Conservation (phyloP, 2,888 invertebrate genomes). For the Electrophaes corylata region DNA sequence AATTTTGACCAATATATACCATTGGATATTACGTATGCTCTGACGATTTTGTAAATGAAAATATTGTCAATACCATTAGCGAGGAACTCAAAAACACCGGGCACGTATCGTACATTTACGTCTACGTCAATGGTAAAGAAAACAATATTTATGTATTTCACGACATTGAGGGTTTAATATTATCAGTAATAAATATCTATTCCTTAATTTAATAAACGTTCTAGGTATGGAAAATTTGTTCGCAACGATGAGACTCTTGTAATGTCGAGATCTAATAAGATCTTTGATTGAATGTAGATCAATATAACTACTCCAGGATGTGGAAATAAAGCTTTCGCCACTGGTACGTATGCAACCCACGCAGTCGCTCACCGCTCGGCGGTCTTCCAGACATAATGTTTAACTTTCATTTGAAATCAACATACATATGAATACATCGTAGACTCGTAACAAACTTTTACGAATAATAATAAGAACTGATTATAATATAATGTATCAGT, state of each 20-base stretch:
- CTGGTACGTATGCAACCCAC: conserved; percentile 67
- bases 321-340: conserved; percentile 58
- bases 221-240: conserved; percentile 71
- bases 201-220: conserved; percentile 56
- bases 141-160: too few species aligned
- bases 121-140: conserved; percentile 76
- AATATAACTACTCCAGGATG: conserved; percentile 72
- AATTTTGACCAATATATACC: conserved; percentile 71
- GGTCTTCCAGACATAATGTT: conserved; percentile 1
- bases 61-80: conserved; percentile 56
- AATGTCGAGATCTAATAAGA: conserved; percentile 50
- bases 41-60: conserved; percentile 63
- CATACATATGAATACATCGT: conserved; percentile 17
- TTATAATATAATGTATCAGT: too few species aligned
- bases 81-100: conserved; percentile 67
- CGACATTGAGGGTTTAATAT: neutral
- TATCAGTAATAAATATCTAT: conserved; percentile 2
- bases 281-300: conserved; percentile 78
- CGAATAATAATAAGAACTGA: conserved; percentile 27
- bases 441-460: conserved; percentile 9
- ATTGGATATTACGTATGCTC: conserved; percentile 85
- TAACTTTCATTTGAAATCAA: conserved; percentile 7
- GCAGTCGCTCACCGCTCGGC: conserved; percentile 13
- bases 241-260: conserved; percentile 72
- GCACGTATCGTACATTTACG: conserved; percentile 69